A percentile compares a stretch with the other conserved stretches of the same genome.
Evolutionary conservation across 2,888 invertebrate species (phyloP).

Genomic region (Micoletzkya japonica): DNA sequence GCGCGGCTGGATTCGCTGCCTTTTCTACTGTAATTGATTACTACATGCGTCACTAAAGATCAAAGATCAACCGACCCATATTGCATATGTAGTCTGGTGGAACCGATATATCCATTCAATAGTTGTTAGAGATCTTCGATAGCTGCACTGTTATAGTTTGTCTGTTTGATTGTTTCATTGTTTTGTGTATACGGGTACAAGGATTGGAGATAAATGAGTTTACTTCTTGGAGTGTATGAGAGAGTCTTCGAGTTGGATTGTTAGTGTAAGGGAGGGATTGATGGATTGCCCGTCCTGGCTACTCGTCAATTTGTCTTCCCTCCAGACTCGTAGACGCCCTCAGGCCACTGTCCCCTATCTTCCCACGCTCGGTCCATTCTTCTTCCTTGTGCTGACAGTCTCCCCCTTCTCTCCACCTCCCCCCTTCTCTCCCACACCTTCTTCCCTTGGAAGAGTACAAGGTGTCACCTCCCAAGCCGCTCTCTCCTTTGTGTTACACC

Average conservation of each 20-base stretch:
- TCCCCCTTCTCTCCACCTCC: constrained; percentile 15
- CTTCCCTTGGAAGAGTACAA: no score
- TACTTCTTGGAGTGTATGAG: no score
- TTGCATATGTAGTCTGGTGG: no score
- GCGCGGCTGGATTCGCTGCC: constrained; percentile 94
- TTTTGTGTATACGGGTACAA: not conserved
- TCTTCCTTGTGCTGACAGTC: constrained; percentile 16
- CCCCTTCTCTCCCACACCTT: constrained; percentile 13
- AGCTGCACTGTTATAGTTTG: no score
- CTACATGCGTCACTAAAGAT: constrained; percentile 47
- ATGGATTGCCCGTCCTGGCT: constrained; percentile 9
- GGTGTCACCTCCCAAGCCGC: not conserved
- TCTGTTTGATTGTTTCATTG: not conserved
- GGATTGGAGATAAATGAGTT: not conserved
- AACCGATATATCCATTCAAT: no score
- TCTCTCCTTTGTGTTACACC: constrained; percentile 23
- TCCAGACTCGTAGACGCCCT: not conserved
- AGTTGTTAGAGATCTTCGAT: no score
- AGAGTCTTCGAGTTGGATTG: no score
- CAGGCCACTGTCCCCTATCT: constrained; percentile 11
- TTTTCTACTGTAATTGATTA: constrained; percentile 96
- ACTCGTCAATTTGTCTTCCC: constrained; percentile 10
- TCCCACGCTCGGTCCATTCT: constrained; percentile 18
- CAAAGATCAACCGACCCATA: no score
- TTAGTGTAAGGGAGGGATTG: constrained; percentile 19